phyloP scores from a whole-genome alignment of 2,888 invertebrate species.

The Lasioglossum calceatum region DNA sequence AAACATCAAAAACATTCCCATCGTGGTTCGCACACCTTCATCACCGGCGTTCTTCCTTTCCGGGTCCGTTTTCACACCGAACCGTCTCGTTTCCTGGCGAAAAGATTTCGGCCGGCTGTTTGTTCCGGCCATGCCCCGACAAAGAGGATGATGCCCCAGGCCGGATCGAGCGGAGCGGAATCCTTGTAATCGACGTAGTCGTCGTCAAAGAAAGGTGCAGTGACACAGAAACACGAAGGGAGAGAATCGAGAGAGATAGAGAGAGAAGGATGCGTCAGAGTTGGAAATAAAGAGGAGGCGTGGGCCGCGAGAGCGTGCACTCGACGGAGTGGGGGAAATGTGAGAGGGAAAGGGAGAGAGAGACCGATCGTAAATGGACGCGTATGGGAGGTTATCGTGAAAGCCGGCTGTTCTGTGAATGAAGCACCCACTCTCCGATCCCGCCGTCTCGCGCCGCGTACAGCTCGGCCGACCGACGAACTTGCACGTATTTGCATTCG shows the following conservation, averaged over 20 bases:
- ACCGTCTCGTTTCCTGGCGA: neutral
- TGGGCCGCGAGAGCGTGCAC: constrained; percentile 35
- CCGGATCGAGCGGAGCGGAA: constrained; percentile 12
- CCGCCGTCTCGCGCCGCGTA: constrained; percentile 32
- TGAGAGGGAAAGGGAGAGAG: constrained; percentile 4
- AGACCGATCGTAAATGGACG: constrained; percentile 54
- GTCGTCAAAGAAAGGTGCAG: constrained; percentile 52
- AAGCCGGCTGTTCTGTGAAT: constrained; percentile 62
- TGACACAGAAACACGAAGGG: constrained; percentile 47
- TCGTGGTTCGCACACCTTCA: too few species aligned
- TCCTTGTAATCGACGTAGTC: constrained; percentile 19
- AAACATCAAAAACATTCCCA: too few species aligned
- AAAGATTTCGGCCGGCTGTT: constrained; percentile 16
- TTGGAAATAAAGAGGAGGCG: constrained; percentile 56
- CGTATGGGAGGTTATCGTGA: constrained; percentile 60
- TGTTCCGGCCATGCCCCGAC: constrained; percentile 11
- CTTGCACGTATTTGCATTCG: constrained; percentile 67
- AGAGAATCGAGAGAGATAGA: constrained; percentile 21
- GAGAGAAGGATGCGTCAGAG: constrained; percentile 56
- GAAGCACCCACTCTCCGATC: constrained; percentile 61
- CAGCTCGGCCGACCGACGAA: constrained; percentile 58
- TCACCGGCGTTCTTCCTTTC: neutral
- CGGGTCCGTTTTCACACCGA: neutral
- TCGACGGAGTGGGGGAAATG: constrained; percentile 17
- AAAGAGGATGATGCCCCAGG: neutral